A percentile compares a stretch with the other conserved stretches of the same genome.
phyloP scores from a whole-genome alignment of 2,888 invertebrate species.

The Parnassius apollo region DNA sequence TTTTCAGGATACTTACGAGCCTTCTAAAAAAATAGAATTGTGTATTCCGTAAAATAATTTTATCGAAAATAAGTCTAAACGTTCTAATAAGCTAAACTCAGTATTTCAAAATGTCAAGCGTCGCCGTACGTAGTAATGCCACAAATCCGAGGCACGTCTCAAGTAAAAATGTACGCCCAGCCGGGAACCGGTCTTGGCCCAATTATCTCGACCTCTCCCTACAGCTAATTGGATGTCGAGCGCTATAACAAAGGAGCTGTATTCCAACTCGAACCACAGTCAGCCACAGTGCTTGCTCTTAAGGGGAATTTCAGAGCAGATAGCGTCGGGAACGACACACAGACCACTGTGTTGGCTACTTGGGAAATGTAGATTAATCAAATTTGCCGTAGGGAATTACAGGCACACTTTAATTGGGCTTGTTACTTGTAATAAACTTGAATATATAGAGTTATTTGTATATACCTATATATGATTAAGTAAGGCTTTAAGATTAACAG shows the following conservation, averaged over 20 bases:
- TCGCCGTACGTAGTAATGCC: conserved; percentile 28
- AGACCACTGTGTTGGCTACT: neutral
- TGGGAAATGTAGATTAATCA: conserved; percentile 10
- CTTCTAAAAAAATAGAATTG: too few species aligned
- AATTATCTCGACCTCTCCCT: conserved; percentile 52
- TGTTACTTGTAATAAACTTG: neutral
- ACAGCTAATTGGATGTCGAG: conserved; percentile 51
- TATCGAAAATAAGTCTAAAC: neutral
- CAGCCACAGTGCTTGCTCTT: conserved; percentile 9
- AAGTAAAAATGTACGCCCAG: conserved; percentile 36
- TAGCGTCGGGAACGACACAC: conserved; percentile 12
- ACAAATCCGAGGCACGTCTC: conserved; percentile 32
- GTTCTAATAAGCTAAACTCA: neutral
- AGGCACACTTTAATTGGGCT: conserved; percentile 16
- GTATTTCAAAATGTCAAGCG: conserved; percentile 13
- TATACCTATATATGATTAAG: too few species aligned
- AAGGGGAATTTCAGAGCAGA: conserved; percentile 11
- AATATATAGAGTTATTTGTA: too few species aligned
- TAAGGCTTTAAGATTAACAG: too few species aligned
- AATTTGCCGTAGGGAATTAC: conserved; percentile 14
- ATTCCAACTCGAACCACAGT: conserved; percentile 13
- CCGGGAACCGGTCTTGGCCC: conserved; percentile 56
- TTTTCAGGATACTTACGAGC: too few species aligned
- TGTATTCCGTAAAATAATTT: too few species aligned
- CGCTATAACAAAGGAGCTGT: conserved; percentile 25